Evolutionary conservation across 2,888 invertebrate species (phyloP).

Genomic region (Calameuta filiformis): DNA sequence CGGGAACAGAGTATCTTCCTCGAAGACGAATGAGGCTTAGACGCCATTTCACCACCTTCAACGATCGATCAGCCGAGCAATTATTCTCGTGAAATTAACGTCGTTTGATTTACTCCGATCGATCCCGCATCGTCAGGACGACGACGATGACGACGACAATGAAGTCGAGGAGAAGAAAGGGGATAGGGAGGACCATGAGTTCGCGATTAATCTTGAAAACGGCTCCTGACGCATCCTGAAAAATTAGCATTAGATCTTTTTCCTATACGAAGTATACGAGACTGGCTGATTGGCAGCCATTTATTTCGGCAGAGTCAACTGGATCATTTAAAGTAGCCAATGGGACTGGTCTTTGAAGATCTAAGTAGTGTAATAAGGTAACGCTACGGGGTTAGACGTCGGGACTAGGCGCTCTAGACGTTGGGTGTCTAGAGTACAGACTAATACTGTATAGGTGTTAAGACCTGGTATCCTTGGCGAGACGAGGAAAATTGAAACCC

Average conservation of each 20-base stretch:
- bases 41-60: constrained; percentile 56
- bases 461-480: background rate
- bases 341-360: background rate
- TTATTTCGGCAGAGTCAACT: background rate
- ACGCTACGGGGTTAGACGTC: background rate
- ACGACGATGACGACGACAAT: background rate
- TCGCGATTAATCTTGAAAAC: background rate
- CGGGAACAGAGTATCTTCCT: constrained; percentile 52
- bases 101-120: constrained; percentile 35
- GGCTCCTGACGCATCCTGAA: background rate
- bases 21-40: constrained; percentile 63
- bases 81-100: constrained; percentile 62
- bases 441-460: background rate
- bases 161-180: background rate
- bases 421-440: background rate
- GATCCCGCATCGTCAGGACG: constrained; percentile 12
- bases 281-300: background rate
- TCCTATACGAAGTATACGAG: background rate
- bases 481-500: constrained; percentile 26
- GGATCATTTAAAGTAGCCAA: background rate
- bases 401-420: too few species aligned
- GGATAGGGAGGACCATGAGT: background rate
- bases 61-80: constrained; percentile 59
- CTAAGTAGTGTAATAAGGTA: background rate
- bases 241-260: background rate